These are phyloP conservation scores for Acrocephalus arundinaceus DNA, from an alignment of 2,113 vertebrate genomes.

Conservation along the genomic window DNA sequence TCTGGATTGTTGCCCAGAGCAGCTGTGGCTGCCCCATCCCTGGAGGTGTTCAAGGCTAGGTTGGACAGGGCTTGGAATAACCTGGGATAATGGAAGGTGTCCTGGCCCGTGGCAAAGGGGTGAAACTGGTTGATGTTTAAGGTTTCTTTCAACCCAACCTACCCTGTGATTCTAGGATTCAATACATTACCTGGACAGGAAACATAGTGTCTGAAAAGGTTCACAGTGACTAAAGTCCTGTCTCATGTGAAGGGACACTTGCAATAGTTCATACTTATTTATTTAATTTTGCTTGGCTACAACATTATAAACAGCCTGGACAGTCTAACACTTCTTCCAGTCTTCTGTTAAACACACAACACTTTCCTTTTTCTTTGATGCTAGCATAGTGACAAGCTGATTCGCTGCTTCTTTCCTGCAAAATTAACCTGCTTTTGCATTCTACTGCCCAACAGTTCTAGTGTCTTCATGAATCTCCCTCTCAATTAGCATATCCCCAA, in stretches of 20 bases:
- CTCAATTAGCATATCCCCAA: not conserved
- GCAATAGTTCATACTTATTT: not conserved
- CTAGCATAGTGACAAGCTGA: not conserved
- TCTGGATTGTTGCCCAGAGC: not conserved
- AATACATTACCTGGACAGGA: not conserved
- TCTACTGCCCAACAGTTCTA: not conserved
- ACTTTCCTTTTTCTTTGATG: not conserved
- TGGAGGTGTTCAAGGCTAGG: not conserved
- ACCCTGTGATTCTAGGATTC: not conserved
- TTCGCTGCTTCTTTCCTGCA: not conserved
- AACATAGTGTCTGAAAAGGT: not conserved
- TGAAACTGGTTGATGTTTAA: not conserved
- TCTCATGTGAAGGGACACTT: not conserved
- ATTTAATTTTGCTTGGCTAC: not conserved
- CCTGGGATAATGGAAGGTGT: not conserved
- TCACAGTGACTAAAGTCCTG: not conserved
- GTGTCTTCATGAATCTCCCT: not conserved
- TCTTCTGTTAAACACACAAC: not conserved
- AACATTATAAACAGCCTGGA: not conserved
- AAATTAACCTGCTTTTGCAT: not conserved
- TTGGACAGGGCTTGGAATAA: not conserved
- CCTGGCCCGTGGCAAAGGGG: not conserved
- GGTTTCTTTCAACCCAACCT: not conserved
- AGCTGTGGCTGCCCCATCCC: not conserved
- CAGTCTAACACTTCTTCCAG: not conserved